A percentile compares a stretch with the other conserved stretches of the same genome.
Conservation (phyloP, 2,888 invertebrate genomes). For the Sphaeridia pumilis region DNA sequence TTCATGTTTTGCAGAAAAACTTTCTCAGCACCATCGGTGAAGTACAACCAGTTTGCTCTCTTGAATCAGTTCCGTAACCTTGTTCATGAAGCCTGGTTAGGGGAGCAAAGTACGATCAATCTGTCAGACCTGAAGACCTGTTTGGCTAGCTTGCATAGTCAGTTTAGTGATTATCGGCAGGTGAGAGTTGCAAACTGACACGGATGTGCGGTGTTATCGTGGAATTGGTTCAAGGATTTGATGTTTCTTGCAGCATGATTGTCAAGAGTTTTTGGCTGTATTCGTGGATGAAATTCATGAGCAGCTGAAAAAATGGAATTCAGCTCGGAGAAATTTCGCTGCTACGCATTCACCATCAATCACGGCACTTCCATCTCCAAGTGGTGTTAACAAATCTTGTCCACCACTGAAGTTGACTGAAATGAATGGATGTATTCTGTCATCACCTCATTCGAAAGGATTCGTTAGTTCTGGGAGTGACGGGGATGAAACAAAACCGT, state of each 20-base stretch:
- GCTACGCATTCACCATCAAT: too few relatives aligned
- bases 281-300: conserved; percentile 51
- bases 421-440: too few relatives aligned
- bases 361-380: too few relatives aligned
- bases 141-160: conserved; percentile 48
- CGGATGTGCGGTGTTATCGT: neutral
- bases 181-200: conserved; percentile 40
- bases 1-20: neutral
- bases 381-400: too few relatives aligned
- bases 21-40: neutral
- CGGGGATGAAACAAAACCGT: too few relatives aligned
- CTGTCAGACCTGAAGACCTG: conserved; percentile 47
- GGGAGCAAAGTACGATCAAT: conserved; percentile 18
- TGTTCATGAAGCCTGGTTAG: conserved; percentile 31
- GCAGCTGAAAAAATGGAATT: conserved; percentile 45
- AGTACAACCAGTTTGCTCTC: conserved; percentile 9
- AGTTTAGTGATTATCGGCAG: conserved; percentile 53
- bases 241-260: conserved; percentile 47
- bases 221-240: neutral
- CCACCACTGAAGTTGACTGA: too few relatives aligned
- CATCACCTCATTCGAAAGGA: too few relatives aligned
- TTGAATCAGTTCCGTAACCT: conserved; percentile 25
- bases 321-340: too few relatives aligned
- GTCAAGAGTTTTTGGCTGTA: conserved; percentile 54
- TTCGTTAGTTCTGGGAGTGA: too few relatives aligned